Percentiles rank a stretch among this genome's conserved stretches.
phyloP scores from a whole-genome alignment of 2,797 vertebrate species.

The Hipposideros larvatus region DNA sequence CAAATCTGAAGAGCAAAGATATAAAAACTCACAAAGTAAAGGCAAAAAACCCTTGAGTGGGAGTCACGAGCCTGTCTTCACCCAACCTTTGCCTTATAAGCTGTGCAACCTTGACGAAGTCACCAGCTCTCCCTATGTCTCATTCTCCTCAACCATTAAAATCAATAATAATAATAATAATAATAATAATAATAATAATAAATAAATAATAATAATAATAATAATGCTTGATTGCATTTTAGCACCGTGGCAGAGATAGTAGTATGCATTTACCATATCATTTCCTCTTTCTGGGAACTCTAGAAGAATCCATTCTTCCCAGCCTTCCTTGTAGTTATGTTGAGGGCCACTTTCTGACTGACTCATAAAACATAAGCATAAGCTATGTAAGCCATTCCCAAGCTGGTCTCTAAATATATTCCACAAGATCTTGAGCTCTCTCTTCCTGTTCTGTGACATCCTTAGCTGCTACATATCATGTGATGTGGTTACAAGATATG shows the following conservation, averaged over 20 bases:
- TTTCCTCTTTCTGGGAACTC: neutral
- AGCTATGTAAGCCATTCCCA: neutral
- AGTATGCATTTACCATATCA: neutral
- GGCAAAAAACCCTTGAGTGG: neutral
- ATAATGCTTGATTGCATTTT: neutral
- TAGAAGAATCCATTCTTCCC: neutral
- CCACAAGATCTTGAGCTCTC: neutral
- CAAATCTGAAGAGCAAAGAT: neutral
- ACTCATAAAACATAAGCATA: neutral
- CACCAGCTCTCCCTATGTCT: neutral
- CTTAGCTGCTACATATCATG: neutral
- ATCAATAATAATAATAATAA: neutral
- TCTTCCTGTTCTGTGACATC: neutral
- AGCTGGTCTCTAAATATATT: neutral
- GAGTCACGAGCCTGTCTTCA: neutral
- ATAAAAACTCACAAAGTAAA: constrained; percentile 33
- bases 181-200: neutral
- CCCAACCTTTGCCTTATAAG: neutral
- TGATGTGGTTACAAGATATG: neutral
- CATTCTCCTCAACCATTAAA: neutral
- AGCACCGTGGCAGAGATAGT: neutral
- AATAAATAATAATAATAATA: neutral
- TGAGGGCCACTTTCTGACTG: neutral
- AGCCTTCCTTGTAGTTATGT: neutral
- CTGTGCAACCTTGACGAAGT: neutral